A percentile compares a stretch with the other conserved stretches of the same genome.
Conservation (phyloP, 2,797 vertebrate genomes). For the Fratercula arctica region DNA sequence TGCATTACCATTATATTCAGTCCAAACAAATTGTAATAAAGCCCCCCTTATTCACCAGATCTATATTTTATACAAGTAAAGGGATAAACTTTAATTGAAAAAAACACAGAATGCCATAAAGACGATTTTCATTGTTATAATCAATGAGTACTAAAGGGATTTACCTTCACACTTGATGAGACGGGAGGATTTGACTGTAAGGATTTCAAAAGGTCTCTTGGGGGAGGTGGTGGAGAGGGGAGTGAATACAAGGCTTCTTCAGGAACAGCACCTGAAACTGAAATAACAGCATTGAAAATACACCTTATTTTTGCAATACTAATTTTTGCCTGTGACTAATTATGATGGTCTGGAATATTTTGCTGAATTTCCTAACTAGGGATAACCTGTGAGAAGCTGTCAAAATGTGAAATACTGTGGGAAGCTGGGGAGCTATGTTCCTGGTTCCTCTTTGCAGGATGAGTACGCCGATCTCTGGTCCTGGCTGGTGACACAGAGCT, state of each 20-base stretch:
- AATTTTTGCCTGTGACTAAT: neutral
- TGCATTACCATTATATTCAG: neutral
- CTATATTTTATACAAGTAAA: neutral
- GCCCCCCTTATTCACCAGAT: neutral
- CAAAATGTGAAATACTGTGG: neutral
- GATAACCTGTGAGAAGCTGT: neutral
- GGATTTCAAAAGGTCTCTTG: slow-evolving; percentile 55
- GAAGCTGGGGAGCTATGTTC: neutral
- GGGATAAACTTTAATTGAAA: neutral
- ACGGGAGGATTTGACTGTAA: slow-evolving; percentile 36
- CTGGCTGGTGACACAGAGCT: neutral
- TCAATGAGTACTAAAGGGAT: neutral
- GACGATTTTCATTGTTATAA: neutral
- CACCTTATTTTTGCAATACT: neutral
- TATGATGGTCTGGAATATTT: neutral
- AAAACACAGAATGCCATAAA: neutral
- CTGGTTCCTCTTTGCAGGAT: neutral
- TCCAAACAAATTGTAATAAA: neutral
- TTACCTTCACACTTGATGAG: slow-evolving; percentile 72
- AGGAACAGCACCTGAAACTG: slow-evolving; percentile 55
- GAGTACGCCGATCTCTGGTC: neutral
- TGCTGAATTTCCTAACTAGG: neutral
- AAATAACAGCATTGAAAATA: neutral
- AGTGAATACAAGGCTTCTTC: neutral
- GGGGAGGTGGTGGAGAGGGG: slow-evolving; percentile 34